A percentile compares a stretch with the other conserved stretches of the same genome.
phyloP scores from a whole-genome alignment of 2,888 invertebrate species.

The Lapara coniferarum region DNA sequence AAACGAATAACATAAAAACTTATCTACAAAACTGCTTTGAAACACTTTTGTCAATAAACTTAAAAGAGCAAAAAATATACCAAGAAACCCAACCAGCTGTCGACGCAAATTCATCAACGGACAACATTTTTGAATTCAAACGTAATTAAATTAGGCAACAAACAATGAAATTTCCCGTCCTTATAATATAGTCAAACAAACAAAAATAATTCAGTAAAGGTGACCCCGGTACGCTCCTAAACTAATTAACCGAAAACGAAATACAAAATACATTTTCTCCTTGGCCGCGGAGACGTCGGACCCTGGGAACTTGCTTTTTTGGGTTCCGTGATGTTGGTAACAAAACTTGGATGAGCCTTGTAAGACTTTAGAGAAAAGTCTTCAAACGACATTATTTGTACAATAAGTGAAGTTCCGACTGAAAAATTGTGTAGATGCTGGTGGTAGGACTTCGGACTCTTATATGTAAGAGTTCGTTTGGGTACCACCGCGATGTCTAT shows the following conservation, averaged over 20 bases:
- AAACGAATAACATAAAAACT: no score
- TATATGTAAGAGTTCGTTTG: no score
- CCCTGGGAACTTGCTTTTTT: conserved; percentile 24
- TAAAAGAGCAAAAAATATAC: background rate
- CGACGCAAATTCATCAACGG: conserved; percentile 15
- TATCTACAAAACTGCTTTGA: background rate
- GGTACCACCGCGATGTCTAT: no score
- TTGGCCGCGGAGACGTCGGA: conserved; percentile 21
- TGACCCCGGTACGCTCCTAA: conserved; percentile 55
- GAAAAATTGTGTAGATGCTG: no score
- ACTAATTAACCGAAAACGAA: conserved; percentile 65
- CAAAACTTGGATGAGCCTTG: background rate
- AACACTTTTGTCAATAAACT: background rate
- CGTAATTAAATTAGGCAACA: conserved; percentile 33
- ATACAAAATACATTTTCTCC: conserved; percentile 48
- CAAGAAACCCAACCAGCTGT: background rate
- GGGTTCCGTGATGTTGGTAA: conserved; percentile 10
- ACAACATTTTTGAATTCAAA: conserved; percentile 33
- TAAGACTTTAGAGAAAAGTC: no score
- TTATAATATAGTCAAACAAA: conserved; percentile 55
- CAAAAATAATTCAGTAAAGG: conserved; percentile 64
- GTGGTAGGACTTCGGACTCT: no score
- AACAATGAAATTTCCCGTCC: conserved; percentile 38
- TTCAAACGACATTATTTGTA: no score
- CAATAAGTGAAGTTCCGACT: no score